These are phyloP conservation scores for Daktulosphaira vitifoliae DNA, from an alignment of 1,140 invertebrate genomes.

Conservation along the genomic window DNA sequence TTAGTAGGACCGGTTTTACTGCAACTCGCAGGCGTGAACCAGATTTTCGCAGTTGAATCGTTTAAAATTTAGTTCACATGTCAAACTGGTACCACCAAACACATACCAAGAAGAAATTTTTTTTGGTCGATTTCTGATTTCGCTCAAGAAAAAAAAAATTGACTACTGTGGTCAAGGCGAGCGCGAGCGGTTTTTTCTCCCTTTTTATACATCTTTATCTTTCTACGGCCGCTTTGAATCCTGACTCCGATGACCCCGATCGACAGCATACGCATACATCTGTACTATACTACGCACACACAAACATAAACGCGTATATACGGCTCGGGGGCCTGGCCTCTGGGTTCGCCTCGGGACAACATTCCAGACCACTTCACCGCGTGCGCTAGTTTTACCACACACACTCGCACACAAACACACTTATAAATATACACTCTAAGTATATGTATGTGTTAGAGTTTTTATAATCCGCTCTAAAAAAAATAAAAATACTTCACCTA, in stretches of 20 bases:
- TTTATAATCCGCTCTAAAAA: conserved; percentile 25
- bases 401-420: background rate
- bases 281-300: background rate
- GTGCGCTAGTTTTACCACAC: background rate
- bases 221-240: conserved; percentile 4
- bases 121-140: conserved; percentile 33
- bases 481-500: conserved; percentile 6
- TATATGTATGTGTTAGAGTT: background rate
- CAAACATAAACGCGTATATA: background rate
- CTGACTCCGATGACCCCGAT: conserved; percentile 31
- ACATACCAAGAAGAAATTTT: no score
- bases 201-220: background rate
- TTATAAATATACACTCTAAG: background rate
- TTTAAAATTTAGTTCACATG: conserved; percentile 17
- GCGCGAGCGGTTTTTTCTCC: background rate
- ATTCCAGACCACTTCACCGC: conserved; percentile 26
- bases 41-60: conserved; percentile 26
- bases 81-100: no score
- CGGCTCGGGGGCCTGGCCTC: conserved; percentile 32
- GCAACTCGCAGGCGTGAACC: conserved; percentile 1
- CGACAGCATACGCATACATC: conserved; percentile 3
- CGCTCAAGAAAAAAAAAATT: conserved; percentile 5
- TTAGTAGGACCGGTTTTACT: no score
- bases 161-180: conserved; percentile 6
- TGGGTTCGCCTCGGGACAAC: conserved; percentile 32